Evolutionary conservation across 2,797 vertebrate species (phyloP), one percentile per base, ranked within the genome.

Genomic region (Phataginus tricuspis): DNA sequence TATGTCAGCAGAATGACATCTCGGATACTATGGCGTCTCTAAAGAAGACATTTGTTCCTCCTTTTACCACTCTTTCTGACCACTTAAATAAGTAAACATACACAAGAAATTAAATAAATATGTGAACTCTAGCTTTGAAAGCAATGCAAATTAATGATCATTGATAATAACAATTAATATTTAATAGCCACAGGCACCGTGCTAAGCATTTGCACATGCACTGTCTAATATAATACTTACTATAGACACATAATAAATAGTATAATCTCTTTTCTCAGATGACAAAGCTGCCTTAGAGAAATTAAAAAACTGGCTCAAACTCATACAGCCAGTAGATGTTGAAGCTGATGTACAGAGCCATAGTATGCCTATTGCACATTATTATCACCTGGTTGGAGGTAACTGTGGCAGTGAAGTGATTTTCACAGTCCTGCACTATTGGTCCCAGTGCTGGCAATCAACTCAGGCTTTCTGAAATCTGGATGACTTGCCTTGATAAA

Each of bases 81-180:
- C 31, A 75, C 80, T 71, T 53, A 89, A 71, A 25, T 29, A 55
- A 80, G 34, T 79, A 72, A 64, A 66, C 16, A 63, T 59, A 51
- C 13, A 85, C 6, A 53, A 14, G n/a, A 82, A 83, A 45, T 7
- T 7, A 72, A 78, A 29, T 51, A 51, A 68, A 14, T 68, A 4
- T 57, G 11, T 39, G 6, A 63, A 86, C 12, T 39, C 2, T 49
- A 77, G 69, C 27, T 71, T 45, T 90, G 53, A 77, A 4, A 78
- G 31, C n/a, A 39, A 77, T 55, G 12, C 13, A 45, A 29, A 63
- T 59, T 57, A 75, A 39, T 34, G 75, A 77, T 74, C n/a, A 31
- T 8, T 63, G 45, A 71, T 55, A 85, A 74, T 27, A 63, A 57
- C 64, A 49, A 66, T 71, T 71, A 63, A 12, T 69, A 79, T 68